Base-by-base conservation (phyloP, 2,797 vertebrate genomes). In the Xiphophorus birchmanni region DNA sequence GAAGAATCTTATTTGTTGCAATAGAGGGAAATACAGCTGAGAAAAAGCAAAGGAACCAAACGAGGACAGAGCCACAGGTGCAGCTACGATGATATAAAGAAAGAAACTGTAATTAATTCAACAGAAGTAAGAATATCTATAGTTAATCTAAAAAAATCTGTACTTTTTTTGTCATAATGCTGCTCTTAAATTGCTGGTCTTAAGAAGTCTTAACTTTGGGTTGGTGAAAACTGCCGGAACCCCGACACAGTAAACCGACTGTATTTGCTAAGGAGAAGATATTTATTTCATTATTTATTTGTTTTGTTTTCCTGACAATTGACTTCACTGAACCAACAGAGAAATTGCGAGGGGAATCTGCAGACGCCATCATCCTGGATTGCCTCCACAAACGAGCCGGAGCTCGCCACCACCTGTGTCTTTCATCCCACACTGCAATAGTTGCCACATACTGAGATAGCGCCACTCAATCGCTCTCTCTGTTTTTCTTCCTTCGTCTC, bases 371-470 rank as follows among this genome's bases (percentile, higher is more conserved):
- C 45, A 80, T 84, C 73, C 80, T 84, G 84, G 82, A 84, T 82
- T 81, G 81, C 77, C 82, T 84, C 82, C 21, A 42, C 75, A 87
- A 84, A 91, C 88, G 88, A 93, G 88, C 88, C 90, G 1, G 81
- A 71, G 78, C 87, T 88, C 90, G 42, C 77, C 45, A 74, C 90
- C 88, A 88, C 90, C 91, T 86, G 90, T 82, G 76, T 88, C 89
- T 90, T 88, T 90, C 88, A 88, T 91, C 87, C 91, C 47, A 77
- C 89, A 58, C 86, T 73, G 90, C 87, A 86, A 90, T 86, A 85
- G 86, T 81, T 85, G 84, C 91, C 90, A 89, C 90, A 91, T 88
- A 89, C 87, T 77, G 89, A 90, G 91, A 89, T 90, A 86, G 91
- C 87, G 77, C 89, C 80, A 56, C 80, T 85, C 69, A 79, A 80